Base-by-base conservation (phyloP, 2,113 vertebrate genomes). In the Apus apus region DNA sequence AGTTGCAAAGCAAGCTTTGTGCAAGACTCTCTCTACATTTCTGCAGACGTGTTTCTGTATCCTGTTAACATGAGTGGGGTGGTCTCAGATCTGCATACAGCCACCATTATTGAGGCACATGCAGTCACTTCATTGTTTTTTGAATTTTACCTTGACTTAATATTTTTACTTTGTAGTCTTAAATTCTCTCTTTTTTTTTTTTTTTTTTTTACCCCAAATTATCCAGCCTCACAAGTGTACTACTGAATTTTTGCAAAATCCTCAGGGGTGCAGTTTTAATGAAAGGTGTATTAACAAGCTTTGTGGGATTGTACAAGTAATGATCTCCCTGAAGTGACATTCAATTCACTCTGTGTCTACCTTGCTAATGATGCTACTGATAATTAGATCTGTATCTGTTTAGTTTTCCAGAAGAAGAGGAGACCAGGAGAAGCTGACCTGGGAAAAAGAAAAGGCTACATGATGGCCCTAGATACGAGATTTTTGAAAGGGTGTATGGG, bases 351-450 rank as follows among this genome's bases (percentile, higher is more conserved):
- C 72, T 70, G 25, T 67, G 50, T 67, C 67, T 86, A 6, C 78
- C 61, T 77, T 45, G 53, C n/a, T 94, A 93, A 85, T 18, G 32
- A 90, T 70, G 53, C 68, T 83, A 57, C 48, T 65, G 72, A 11
- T 88, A 93, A 91, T 92, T 93, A 94, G 76, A 60, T 88, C 38
- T 60, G 25, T 87, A 76, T 23, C 80, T 90, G 27, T 86, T 80
- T n/a, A 67, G 46, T 60, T 91, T 89, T 83, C 80, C 43, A 48
- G 51, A 84, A 32, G 43, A 76, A 83, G 7, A 76, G 25, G 8
- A 77, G 76, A n/a, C 3, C 36, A 38, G 29, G 38, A 86, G 45
- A 81, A 85, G 51, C 16, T 90, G 71, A 54, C 70, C 66, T 23
- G 6, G 73, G 45, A 19, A 71, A 90, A 70, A 62, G 10, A 79